These are phyloP conservation scores for Xyrichtys novacula DNA, from an alignment of 2,797 vertebrate genomes.

Conservation along the genomic window DNA sequence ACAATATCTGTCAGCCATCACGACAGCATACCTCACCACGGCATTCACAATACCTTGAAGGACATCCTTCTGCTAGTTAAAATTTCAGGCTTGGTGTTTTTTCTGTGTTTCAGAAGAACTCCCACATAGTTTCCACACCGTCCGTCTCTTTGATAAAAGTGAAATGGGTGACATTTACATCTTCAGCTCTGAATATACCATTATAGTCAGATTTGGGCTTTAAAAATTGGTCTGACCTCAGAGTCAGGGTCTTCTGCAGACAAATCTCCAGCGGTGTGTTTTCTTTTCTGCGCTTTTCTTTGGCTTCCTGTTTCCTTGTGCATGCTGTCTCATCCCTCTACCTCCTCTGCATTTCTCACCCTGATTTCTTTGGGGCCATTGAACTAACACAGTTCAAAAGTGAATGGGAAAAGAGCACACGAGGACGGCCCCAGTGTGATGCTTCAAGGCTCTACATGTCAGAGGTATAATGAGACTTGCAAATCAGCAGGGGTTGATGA, in stretches of 20 bases:
- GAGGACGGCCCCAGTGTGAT: slow-evolving; percentile 16
- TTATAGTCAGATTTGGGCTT: not conserved
- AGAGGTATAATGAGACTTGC: slow-evolving; percentile 22
- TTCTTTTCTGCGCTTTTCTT: not conserved
- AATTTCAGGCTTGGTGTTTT: not conserved
- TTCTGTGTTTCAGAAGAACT: not conserved
- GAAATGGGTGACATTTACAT: not conserved
- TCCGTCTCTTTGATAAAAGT: too few relatives aligned
- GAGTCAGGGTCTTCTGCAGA: not conserved
- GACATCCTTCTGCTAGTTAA: not conserved
- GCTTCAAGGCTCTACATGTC: slow-evolving; percentile 20
- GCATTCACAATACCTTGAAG: not conserved
- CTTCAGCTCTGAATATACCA: not conserved
- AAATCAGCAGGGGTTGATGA: slow-evolving; percentile 19
- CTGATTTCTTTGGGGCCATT: slow-evolving; percentile 13
- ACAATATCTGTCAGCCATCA: not conserved
- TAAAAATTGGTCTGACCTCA: not conserved
- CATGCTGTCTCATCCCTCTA: not conserved
- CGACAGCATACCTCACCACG: too few relatives aligned
- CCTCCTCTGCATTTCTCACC: not conserved
- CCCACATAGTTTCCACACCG: not conserved
- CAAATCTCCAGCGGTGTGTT: slow-evolving; percentile 6
- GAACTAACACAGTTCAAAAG: slow-evolving; percentile 30
- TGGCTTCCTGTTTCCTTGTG: not conserved
- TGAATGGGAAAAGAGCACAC: slow-evolving; percentile 4